Base-by-base conservation (phyloP, 1,140 invertebrate species). In the Cotesia typhae region DNA sequence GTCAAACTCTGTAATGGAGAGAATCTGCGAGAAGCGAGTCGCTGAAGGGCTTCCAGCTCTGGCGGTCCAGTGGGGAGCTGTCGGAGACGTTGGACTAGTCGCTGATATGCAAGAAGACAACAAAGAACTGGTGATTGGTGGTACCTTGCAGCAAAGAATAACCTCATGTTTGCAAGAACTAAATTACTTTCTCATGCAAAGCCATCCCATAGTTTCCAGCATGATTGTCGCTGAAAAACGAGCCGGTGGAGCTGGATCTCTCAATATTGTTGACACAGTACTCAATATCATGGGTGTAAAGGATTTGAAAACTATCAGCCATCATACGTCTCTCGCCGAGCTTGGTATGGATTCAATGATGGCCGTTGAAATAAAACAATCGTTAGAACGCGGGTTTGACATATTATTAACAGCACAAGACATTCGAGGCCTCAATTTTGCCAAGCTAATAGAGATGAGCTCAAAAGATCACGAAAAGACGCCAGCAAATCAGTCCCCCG, bases 331-430 rank as follows among this genome's bases (percentile, higher is more conserved):
- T 1, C 83, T 95, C 4, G 90, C 90, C 14, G 94, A 95, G 79
- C 85, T 95, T 3, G 94, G 94, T 20, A 90, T 95, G 85, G 94
- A 95, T 78, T 94, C 93, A 0, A 89, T 95, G 83, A 94, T 95
- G 93, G 92, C 91, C n/a, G 91, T 94, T 0, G 93, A 95, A 83
- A 92, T 95, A 52, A 93, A 94, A 78, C 93, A 94, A 78, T 90
- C 90, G 0, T 79, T 95, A 1, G 93, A 95, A 81, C 83, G 92
- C 70, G 91, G 94, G 74, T 94, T 90, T 79, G 92, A 93, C 74
- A 80, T 94, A 9, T 89, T 90, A 64, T 79, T 94, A 4, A 90
- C 91, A 0, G 89, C 92, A 63, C 90, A 92, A 74, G 93, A 94
- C 74, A 92, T 95, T 61, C 85, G 93, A 69, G 80, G 83, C 14